These are phyloP conservation scores for Aradus depressus DNA, from an alignment of 2,888 invertebrate genomes.

Conservation along the genomic window DNA sequence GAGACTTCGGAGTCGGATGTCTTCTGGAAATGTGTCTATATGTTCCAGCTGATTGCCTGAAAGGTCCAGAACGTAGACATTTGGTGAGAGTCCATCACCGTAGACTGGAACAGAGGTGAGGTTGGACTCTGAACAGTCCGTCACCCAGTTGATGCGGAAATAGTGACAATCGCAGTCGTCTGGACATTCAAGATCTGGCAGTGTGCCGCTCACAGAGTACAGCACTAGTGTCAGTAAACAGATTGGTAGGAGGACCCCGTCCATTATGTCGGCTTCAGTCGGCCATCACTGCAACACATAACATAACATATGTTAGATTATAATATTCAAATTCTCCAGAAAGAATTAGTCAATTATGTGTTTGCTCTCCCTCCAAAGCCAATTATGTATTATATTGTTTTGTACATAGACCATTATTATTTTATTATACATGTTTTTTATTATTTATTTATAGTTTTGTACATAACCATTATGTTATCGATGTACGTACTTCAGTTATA, in stretches of 20 bases:
- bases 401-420: too few species aligned
- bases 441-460: too few species aligned
- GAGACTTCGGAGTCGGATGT: conserved; percentile 55
- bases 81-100: conserved; percentile 53
- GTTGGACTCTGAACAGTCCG: conserved; percentile 63
- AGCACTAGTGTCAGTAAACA: not conserved
- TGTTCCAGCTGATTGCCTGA: conserved; percentile 53
- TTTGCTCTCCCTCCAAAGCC: too few species aligned
- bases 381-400: too few species aligned
- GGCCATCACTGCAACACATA: conserved; percentile 21
- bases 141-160: conserved; percentile 58
- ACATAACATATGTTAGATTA: not conserved
- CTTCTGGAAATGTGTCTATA: conserved; percentile 48
- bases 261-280: conserved; percentile 6
- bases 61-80: conserved; percentile 58
- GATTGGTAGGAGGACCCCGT: not conserved
- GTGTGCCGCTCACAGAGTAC: conserved; percentile 1
- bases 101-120: conserved; percentile 50
- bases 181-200: conserved; percentile 48
- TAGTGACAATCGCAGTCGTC: conserved; percentile 60
- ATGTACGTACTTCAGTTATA: too few species aligned
- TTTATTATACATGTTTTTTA: too few species aligned
- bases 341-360: too few species aligned
- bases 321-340: not conserved
- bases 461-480: too few species aligned